Percentiles rank a stretch among this genome's conserved stretches.
Evolutionary conservation across 2,888 invertebrate genomes (phyloP).

Genomic region (Leptinotarsa rubiginosa): DNA sequence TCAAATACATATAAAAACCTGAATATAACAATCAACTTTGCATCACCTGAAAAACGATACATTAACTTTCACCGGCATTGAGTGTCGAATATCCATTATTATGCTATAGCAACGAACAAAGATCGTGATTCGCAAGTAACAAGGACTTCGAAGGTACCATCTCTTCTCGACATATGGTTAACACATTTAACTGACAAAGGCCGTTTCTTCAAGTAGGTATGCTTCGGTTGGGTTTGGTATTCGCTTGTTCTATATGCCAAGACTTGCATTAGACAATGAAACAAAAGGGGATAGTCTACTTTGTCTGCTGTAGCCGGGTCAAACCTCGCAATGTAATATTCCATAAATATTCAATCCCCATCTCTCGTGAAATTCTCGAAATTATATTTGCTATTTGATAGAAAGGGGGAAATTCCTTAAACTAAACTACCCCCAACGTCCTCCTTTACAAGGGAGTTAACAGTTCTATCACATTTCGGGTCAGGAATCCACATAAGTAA

Average conservation of each 20-base stretch:
- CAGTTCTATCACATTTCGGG: too few relatives aligned
- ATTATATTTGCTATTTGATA: too few relatives aligned
- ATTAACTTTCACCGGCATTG: slow-evolving; percentile 11
- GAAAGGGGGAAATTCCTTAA: too few relatives aligned
- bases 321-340: too few relatives aligned
- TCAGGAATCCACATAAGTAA: too few relatives aligned
- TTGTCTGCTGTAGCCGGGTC: too few relatives aligned
- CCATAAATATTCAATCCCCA: too few relatives aligned
- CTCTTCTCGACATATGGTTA: background rate
- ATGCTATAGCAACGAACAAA: background rate
- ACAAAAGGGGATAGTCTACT: too few relatives aligned
- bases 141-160: background rate
- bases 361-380: too few relatives aligned
- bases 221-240: background rate
- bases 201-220: background rate
- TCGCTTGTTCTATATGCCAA: background rate
- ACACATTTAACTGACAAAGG: background rate
- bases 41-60: background rate
- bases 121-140: background rate
- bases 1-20: background rate
- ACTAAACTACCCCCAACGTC: too few relatives aligned
- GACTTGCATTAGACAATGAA: background rate
- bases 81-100: background rate
- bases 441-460: too few relatives aligned
- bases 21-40: background rate